A percentile compares a stretch with the other conserved stretches of the same genome.
Evolutionary conservation across 2,113 vertebrate species (phyloP).

Genomic region (Erinaceus europaeus): DNA sequence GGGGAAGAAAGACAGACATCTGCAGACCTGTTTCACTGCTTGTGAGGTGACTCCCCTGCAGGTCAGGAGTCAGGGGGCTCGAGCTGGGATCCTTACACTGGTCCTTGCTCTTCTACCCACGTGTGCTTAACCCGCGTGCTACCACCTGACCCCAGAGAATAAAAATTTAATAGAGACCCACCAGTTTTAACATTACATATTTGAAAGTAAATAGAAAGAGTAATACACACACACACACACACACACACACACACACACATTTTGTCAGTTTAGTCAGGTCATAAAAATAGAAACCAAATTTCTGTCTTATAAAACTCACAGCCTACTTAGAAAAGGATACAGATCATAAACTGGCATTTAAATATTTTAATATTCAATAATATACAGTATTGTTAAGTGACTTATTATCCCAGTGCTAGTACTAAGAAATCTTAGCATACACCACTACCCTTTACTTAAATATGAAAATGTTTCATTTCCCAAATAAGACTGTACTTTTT

Average conservation of each 20-base stretch:
- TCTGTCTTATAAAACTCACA: neutral
- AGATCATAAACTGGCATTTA: neutral
- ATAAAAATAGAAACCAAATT: neutral
- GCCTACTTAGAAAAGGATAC: neutral
- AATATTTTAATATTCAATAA: neutral
- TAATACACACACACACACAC: no score
- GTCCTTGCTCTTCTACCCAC: no score
- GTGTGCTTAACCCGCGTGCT: no score
- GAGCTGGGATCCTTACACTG: no score
- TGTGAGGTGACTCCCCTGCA: no score
- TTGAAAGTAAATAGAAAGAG: constrained; percentile 5
- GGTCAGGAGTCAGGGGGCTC: no score
- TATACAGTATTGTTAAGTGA: neutral
- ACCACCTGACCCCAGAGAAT: no score
- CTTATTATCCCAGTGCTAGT: neutral
- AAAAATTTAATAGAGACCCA: no score
- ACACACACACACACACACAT: no score
- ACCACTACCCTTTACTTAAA: neutral
- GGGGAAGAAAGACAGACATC: no score
- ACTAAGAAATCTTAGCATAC: constrained; percentile 4
- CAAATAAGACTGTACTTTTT: neutral
- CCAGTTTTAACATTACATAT: neutral
- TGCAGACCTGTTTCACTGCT: no score
- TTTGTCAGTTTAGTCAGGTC: neutral
- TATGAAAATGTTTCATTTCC: neutral